phyloP scores from a whole-genome alignment of 35 echinoderm and acorn worm genomes.

The Nesometra sesokonis region DNA sequence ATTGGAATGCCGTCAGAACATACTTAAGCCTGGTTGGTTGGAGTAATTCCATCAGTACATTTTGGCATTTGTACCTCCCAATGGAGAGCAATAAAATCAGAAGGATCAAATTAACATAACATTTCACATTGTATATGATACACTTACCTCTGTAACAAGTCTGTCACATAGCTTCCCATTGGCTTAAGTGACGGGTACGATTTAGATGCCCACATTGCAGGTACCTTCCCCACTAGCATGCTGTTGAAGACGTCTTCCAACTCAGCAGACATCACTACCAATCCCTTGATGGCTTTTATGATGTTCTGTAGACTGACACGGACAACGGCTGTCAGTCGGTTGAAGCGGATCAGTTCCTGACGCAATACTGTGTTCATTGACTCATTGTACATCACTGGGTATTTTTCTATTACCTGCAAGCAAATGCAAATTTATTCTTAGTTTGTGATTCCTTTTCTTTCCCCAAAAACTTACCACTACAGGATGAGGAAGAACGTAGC shows the following conservation, averaged over 20 bases:
- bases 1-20: too few relatives aligned
- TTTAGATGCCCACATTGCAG: conserved; percentile 88
- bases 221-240: conserved; percentile 80
- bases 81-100: too few relatives aligned
- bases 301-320: conserved; percentile 81
- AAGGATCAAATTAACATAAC: too few relatives aligned
- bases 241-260: conserved; percentile 97
- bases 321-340: conserved; percentile 66
- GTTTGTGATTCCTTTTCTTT: too few relatives aligned
- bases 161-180: conserved; percentile 76
- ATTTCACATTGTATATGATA: too few relatives aligned
- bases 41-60: too few relatives aligned
- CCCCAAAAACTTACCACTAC: too few relatives aligned
- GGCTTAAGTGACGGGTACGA: conserved; percentile 95
- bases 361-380: conserved; percentile 98
- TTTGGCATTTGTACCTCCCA: too few relatives aligned
- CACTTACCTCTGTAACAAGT: conserved; percentile 74
- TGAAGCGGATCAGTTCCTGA: conserved; percentile 96
- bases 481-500: too few relatives aligned
- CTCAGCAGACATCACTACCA: conserved; percentile 97
- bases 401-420: conserved; percentile 73
- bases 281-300: conserved; percentile 94
- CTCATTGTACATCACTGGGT: conserved; percentile 78
- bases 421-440: not conserved
- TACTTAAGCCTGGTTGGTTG: too few relatives aligned